phyloP scores from a whole-genome alignment of 2,797 vertebrate genomes.

The Labroides dimidiatus region DNA sequence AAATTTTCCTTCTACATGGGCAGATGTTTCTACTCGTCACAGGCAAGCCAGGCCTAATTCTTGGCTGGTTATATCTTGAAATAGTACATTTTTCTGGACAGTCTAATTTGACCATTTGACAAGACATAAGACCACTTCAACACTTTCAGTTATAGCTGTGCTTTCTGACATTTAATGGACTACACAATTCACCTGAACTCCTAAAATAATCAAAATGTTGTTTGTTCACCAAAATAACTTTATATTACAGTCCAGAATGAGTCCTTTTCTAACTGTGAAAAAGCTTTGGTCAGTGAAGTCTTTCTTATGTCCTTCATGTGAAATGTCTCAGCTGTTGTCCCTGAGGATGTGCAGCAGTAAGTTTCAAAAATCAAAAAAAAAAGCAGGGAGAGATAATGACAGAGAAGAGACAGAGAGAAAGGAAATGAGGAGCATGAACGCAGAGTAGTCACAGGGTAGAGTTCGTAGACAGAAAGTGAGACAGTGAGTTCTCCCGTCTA shows the following conservation, averaged over 20 bases:
- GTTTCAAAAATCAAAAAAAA: conserved; percentile 13
- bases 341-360: neutral
- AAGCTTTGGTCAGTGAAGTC: conserved; percentile 4
- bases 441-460: conserved; percentile 1
- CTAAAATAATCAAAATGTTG: neutral
- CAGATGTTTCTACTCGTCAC: too few species aligned
- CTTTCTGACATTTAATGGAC: neutral
- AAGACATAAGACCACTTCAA: too few species aligned
- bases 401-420: conserved; percentile 11
- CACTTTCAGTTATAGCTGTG: neutral
- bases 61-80: too few species aligned
- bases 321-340: neutral
- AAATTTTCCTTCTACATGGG: too few species aligned
- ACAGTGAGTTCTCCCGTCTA: conserved; percentile 34
- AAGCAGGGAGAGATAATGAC: conserved; percentile 3
- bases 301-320: neutral
- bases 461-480: conserved; percentile 34
- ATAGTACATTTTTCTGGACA: too few species aligned
- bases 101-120: too few species aligned
- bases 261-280: neutral
- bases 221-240: neutral
- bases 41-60: too few species aligned
- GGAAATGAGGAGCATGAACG: conserved; percentile 2
- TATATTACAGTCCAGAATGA: neutral
- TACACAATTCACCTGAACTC: neutral